Conservation (phyloP, 2,888 invertebrate genomes). For the Calliphora vomitoria region DNA sequence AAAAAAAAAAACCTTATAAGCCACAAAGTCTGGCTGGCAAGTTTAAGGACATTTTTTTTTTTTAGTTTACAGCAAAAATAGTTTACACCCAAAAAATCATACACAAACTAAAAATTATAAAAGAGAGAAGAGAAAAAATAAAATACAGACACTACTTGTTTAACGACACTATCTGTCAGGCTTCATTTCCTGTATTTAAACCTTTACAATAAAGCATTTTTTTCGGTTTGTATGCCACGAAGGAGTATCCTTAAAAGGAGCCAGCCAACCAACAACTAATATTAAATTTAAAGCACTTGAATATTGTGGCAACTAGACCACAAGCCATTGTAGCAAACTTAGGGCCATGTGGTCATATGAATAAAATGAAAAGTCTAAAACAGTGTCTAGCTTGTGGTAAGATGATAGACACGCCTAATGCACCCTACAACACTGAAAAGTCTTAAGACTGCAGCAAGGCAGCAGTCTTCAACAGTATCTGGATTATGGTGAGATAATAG, state of each 20-base stretch:
- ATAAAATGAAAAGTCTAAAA: background rate
- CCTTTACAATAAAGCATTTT: too few species aligned
- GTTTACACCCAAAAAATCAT: conserved; percentile 22
- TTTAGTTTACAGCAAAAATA: conserved; percentile 12
- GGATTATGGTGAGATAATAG: too few species aligned
- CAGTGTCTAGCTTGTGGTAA: background rate
- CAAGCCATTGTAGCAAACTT: background rate
- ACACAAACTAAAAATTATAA: conserved; percentile 1
- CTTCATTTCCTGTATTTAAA: conserved; percentile 45
- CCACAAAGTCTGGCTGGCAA: conserved; percentile 69
- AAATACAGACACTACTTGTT: background rate
- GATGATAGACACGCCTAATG: background rate
- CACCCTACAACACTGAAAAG: background rate
- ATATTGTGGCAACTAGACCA: background rate
- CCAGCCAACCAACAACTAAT: conserved; percentile 7
- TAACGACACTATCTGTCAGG: conserved; percentile 32
- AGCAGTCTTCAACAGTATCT: too few species aligned
- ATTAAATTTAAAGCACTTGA: conserved; percentile 12
- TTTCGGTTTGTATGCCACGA: too few species aligned
- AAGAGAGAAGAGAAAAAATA: background rate
- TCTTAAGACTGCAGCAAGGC: too few species aligned
- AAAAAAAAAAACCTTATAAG: conserved; percentile 30
- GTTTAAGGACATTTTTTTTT: conserved; percentile 69
- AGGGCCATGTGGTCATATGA: background rate
- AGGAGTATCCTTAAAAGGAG: too few species aligned